Evolutionary conservation across 2,113 vertebrate species (phyloP), one percentile per base, ranked within the genome.

Genomic region (Urocynchramus pylzowi): DNA sequence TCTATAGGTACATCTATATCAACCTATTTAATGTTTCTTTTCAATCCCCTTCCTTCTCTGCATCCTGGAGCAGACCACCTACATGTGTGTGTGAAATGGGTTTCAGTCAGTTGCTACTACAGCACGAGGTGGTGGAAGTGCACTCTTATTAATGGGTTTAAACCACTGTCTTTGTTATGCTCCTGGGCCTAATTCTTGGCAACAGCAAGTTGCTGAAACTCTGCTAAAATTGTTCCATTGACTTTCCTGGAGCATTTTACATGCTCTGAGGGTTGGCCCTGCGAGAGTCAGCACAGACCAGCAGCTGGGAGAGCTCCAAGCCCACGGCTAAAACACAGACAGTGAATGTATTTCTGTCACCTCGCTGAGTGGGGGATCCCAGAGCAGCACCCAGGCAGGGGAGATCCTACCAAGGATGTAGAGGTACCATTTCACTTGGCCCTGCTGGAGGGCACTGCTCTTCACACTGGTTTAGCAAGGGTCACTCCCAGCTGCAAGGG

Each of bases 41-140:
- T 65, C 10, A 73, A 8, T 87, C 81, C 2, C 17, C 45, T 90
- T 83, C n/a, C 52, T 47, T 52, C 41, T 87, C 78, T 93, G 28
- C 82, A 88, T 78, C 31, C 39, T 37, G 68, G 69, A 60, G 54
- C 10, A 84, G 93, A 92, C 85, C 85, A 92, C 85, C 93, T 86
- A 86, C 52, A 9, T 3, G 17, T 2, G 22, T 54, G 57, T 80
- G 64, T 74, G 75, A 61, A 93, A 84, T 42, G 33, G 6, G 21
- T 88, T 92, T 83, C 59, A 60, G 33, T 80, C 74, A 44, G 67
- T 84, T 4, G 0, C 31, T n/a, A 7, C 71, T 27, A 0, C 37
- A 86, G 69, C 37, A 44, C 16, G 7, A 63, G 73, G 68, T 78
- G 70, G 68, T 86, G 53, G 59, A 92, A 82, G 44, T 74, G 26